These are phyloP conservation scores for Chloroclystis v-ata DNA, from an alignment of 2,888 invertebrate genomes.

Conservation along the genomic window DNA sequence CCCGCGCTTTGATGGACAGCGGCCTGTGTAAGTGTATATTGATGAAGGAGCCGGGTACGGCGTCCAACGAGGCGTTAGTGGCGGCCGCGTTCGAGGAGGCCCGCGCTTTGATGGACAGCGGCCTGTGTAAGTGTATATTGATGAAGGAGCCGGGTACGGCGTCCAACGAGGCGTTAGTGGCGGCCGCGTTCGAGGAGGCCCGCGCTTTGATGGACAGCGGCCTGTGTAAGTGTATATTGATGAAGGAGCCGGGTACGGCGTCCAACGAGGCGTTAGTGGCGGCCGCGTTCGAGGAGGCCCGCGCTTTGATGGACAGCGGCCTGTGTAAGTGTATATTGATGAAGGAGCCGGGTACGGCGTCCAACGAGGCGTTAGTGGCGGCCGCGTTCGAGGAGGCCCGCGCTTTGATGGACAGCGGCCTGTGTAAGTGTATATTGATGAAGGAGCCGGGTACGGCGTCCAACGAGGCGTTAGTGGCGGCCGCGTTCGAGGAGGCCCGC, in stretches of 20 bases:
- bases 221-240: too few species aligned
- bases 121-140: too few species aligned
- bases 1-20: constrained; percentile 29
- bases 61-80: constrained; percentile 25
- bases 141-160: too few species aligned
- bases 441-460: too few species aligned
- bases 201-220: constrained; percentile 30
- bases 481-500: constrained; percentile 25
- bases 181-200: constrained; percentile 27
- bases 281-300: constrained; percentile 26
- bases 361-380: constrained; percentile 26
- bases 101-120: constrained; percentile 29
- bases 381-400: constrained; percentile 26
- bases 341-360: too few species aligned
- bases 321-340: too few species aligned
- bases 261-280: constrained; percentile 27
- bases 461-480: constrained; percentile 24
- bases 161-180: constrained; percentile 26
- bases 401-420: constrained; percentile 30
- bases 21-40: too few species aligned
- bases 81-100: constrained; percentile 29
- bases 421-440: too few species aligned
- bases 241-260: too few species aligned
- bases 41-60: too few species aligned
- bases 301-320: constrained; percentile 29